phyloP scores from a whole-genome alignment of 2,888 invertebrate genomes.

The Cynaeus angustus region DNA sequence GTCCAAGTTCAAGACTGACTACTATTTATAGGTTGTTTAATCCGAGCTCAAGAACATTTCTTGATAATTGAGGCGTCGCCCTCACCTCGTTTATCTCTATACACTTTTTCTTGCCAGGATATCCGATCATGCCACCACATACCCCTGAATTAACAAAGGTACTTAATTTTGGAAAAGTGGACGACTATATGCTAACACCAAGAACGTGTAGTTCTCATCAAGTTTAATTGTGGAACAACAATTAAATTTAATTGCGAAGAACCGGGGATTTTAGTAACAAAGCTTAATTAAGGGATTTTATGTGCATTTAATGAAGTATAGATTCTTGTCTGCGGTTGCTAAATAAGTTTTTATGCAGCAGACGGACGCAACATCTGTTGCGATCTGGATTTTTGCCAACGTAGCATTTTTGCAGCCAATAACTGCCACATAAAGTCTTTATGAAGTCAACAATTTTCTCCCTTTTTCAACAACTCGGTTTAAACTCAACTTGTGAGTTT shows the following conservation, averaged over 20 bases:
- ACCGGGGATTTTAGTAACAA: too few relatives aligned
- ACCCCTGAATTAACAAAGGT: slow-evolving; percentile 71
- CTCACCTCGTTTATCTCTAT: slow-evolving; percentile 6
- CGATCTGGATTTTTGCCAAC: slow-evolving; percentile 28
- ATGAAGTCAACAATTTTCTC: slow-evolving; percentile 15
- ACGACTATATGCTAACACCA: neutral
- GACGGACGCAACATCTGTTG: slow-evolving; percentile 27
- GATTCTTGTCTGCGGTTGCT: too few relatives aligned
- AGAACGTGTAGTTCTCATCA: neutral
- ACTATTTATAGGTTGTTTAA: neutral
- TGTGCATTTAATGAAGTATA: too few relatives aligned
- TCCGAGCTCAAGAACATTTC: too few relatives aligned
- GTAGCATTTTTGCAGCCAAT: slow-evolving; percentile 38
- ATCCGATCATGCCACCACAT: slow-evolving; percentile 70
- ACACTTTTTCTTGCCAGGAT: slow-evolving; percentile 34
- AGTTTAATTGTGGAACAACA: neutral
- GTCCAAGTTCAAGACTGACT: slow-evolving; percentile 22
- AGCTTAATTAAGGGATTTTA: too few relatives aligned
- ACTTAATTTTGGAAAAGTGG: slow-evolving; percentile 50
- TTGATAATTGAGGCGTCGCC: too few relatives aligned
- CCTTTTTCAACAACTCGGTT: neutral
- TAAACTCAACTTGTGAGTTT: too few relatives aligned
- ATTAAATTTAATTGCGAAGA: neutral
- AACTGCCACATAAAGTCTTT: slow-evolving; percentile 19
- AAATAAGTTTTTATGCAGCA: neutral